Percentiles rank a stretch among this genome's conserved stretches.
phyloP scores from a whole-genome alignment of 1,140 invertebrate species.

The Phymorhynchus buccinoides region DNA sequence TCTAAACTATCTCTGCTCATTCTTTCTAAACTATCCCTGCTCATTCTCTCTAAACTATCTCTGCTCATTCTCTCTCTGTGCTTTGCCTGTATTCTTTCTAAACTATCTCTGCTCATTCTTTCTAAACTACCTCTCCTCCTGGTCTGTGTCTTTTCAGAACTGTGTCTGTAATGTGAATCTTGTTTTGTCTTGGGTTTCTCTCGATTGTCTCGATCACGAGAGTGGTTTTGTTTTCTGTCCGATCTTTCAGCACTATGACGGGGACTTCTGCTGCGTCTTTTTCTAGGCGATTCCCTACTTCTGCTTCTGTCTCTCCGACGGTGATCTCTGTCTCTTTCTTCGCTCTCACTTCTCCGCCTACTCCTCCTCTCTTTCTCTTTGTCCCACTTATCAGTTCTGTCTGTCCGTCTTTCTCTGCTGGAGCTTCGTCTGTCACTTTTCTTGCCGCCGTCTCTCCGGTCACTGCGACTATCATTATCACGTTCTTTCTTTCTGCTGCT shows the following conservation, averaged over 20 bases:
- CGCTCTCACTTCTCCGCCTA: slow-evolving; percentile 32
- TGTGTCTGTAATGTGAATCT: not conserved
- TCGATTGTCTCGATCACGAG: slow-evolving; percentile 23
- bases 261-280: not conserved
- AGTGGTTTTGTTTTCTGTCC: not conserved
- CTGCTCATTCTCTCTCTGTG: too few species aligned
- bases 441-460: not conserved
- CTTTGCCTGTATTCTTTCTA: too few species aligned
- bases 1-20: too few species aligned
- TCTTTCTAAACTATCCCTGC: too few species aligned
- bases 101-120: too few species aligned
- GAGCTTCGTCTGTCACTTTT: not conserved
- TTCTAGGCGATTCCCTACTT: not conserved
- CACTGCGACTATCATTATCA: not conserved
- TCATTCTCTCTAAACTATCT: too few species aligned
- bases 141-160: too few species aligned
- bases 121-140: too few species aligned
- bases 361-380: slow-evolving; percentile 28
- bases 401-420: not conserved
- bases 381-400: slow-evolving; percentile 3
- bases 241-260: not conserved
- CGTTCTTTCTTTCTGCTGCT: not conserved
- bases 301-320: slow-evolving; percentile 16
- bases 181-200: slow-evolving; percentile 16
- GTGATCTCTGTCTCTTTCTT: slow-evolving; percentile 36